Base-by-base conservation (phyloP, 2,888 invertebrate genomes). In the Drosophila cognata region DNA sequence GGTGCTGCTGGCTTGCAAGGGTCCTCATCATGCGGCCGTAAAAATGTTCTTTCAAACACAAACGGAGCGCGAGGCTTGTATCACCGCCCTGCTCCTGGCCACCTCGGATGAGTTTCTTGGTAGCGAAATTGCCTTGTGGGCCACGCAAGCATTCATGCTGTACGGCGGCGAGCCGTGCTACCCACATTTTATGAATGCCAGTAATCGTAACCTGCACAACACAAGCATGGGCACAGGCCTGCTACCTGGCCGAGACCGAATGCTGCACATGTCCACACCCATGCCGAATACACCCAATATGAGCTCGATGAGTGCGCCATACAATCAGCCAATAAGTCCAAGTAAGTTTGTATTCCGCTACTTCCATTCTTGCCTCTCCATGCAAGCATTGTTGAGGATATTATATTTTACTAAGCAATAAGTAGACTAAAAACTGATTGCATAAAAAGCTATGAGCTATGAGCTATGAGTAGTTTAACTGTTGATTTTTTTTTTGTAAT, bases 131-230 rank as follows among this genome's bases (percentile, higher is more conserved):
- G 95, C 96, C 57, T 96, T 98, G 90, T 97, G 97, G 96, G 98
- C 99, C 0, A 96, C 97, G 0, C 95, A 97, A 82, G 98, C 98
- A 0, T 98, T 98, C 93, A 97, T 98, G 93, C 94, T 98, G 76
- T 98, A 97, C 91, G 99, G 99, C 31, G 97, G 97, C 1, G 98
- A 98, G 88, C 94, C 95, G 0, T 87, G 93, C 8, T 93, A 89
- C 70, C 92, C 91, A 70, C 81, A 91, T 38, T 74, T 51, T 59
- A n/a, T 84, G 36, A 84, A 81, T 21, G 71, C 74, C 4, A 64
- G 18, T 56, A 85, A 77, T 18, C 84, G 74, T 8, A 74, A 69
- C 21, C 28, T 72, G 43, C 68, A 67, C 25, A 85, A 78, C 50
- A 71, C 71, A 33, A 69, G 74, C 6, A 68, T 84, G 2, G 82